Conservation (phyloP, 2,888 invertebrate genomes). For the Patella caerulea region DNA sequence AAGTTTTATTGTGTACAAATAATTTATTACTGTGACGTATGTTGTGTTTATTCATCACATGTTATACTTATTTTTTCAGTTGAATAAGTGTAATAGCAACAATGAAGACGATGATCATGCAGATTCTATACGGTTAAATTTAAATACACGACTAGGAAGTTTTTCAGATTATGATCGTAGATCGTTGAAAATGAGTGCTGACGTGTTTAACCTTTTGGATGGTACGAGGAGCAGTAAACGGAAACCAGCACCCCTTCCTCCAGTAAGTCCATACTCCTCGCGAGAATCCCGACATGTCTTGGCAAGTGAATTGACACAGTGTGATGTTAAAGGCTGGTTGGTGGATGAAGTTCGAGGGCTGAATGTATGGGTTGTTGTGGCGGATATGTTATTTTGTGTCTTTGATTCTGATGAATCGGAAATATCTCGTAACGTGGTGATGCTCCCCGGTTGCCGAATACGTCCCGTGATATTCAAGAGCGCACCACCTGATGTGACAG, state of each 20-base stretch:
- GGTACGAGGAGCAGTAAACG: constrained; percentile 2
- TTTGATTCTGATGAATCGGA: constrained; percentile 49
- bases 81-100: too few species aligned
- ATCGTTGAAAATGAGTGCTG: neutral
- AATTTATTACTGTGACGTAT: too few species aligned
- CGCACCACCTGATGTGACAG: constrained; percentile 41
- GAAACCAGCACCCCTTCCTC: constrained; percentile 21
- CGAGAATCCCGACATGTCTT: constrained; percentile 39
- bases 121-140: too few species aligned
- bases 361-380: constrained; percentile 57
- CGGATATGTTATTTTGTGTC: constrained; percentile 59
- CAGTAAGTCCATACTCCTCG: constrained; percentile 2
- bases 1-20: too few species aligned
- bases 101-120: too few species aligned
- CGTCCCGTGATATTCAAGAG: constrained; percentile 53
- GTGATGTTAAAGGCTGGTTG: constrained; percentile 60
- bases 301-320: constrained; percentile 47
- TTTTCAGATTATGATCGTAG: neutral
- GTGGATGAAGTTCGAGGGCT: constrained; percentile 45
- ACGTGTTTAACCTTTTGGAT: neutral
- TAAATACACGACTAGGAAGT: too few species aligned
- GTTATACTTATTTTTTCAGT: too few species aligned
- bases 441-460: constrained; percentile 57
- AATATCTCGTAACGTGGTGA: constrained; percentile 49
- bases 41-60: too few species aligned